Base-by-base conservation (phyloP, 1,140 invertebrate species). In the Drosophila pallidifrons region DNA sequence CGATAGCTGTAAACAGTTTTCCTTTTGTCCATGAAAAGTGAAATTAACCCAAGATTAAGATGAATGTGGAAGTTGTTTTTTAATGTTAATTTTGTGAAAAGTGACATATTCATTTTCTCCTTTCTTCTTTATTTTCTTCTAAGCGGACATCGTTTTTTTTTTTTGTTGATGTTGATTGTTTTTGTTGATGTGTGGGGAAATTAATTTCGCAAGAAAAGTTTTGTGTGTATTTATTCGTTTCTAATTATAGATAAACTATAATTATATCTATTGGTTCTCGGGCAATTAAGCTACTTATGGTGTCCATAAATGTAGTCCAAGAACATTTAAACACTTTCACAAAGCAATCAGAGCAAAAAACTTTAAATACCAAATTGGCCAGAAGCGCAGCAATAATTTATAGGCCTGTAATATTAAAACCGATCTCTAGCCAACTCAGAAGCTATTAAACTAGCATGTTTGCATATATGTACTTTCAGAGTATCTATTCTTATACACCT, bases 241-340 rank as follows among this genome's bases (percentile, higher is more conserved):
- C 35, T 38, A 38, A 38, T 32, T 32, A 38, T 38, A 13, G n/a
- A n/a, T 43, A 43, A 13, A 13, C n/a, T 43, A 13, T 43, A 43
- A 43, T 13, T 43, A 43, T 13, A 13, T n/a, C n/a, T 13, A 43
- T 43, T 43, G 11, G 41, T 43, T 43, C 41, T 43, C n/a, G 41
- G n/a, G 4, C 41, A 43, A 43, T 38, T 38, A 38, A 10, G 8
- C 35, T 10, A 43, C 41, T 43, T 43, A 38, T 38, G 52, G 7
- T n/a, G 15, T 38, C n/a, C 20, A 41, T 43, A 51, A 73, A 86
- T 72, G 49, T 81, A 67, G 77, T 49, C 55, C 85, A 72, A 78
- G 85, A 89, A 88, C 69, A 89, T 81, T 88, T 68, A 72, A 65
- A 72, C 85, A 88, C 85, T 88, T 88, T 90, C 85, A 72, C 85